Percentiles rank a stretch among this genome's conserved stretches.
Conservation (phyloP, 2,113 vertebrate species). For the Melanocharis versteri region DNA sequence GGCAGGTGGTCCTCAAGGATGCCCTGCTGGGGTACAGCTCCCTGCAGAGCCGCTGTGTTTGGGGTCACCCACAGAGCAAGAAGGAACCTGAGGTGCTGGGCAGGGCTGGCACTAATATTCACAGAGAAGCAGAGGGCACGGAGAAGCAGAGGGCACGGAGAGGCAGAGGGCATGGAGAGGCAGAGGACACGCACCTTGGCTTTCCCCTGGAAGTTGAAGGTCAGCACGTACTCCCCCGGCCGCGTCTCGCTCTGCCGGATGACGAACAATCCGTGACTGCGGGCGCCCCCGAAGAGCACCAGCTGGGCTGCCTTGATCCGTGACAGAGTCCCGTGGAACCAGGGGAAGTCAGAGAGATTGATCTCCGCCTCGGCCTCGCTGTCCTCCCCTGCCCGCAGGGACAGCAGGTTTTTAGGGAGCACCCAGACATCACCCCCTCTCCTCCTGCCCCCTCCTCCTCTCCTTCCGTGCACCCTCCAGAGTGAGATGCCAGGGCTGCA, state of each 20-base stretch:
- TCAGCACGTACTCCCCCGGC: conserved; percentile 94
- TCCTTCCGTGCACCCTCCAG: background rate
- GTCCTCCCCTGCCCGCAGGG: conserved; percentile 60
- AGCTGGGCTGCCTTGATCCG: conserved; percentile 92
- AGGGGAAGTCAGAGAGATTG: conserved; percentile 86
- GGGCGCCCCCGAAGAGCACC: conserved; percentile 86
- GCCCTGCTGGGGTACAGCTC: rapidly evolving
- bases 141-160: background rate
- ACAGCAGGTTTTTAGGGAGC: background rate
- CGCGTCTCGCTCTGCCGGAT: conserved; percentile 95
- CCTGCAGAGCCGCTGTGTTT: background rate
- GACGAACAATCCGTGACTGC: conserved; percentile 93
- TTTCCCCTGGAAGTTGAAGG: conserved; percentile 99
- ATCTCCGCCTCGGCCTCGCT: conserved; percentile 60
- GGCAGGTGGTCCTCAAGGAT: background rate
- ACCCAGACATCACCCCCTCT: rapidly evolving
- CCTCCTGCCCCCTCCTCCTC: background rate
- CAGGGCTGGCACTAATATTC: background rate
- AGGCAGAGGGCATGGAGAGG: background rate
- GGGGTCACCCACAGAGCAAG: background rate
- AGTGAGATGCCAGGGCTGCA: background rate
- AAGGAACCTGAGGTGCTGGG: background rate
- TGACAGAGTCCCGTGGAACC: conserved; percentile 95
- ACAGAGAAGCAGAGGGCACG: background rate
- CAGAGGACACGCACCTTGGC: conserved; percentile 83